Percentiles rank a stretch among this genome's conserved stretches.
Evolutionary conservation across 1,140 invertebrate genomes (phyloP).

Genomic region (Cherax destructor): DNA sequence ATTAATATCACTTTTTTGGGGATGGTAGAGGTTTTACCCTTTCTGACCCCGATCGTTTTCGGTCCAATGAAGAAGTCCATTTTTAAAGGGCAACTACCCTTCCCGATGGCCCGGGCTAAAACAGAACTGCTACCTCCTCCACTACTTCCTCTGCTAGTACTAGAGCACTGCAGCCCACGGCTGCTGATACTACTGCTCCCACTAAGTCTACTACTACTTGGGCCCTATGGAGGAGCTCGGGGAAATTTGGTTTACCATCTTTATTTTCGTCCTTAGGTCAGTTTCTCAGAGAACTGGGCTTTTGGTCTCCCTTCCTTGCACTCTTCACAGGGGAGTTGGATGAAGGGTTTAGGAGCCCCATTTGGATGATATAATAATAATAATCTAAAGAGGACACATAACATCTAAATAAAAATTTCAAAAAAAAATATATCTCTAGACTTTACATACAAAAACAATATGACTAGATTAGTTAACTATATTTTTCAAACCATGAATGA

Average conservation of each 20-base stretch:
- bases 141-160: conserved; percentile 45
- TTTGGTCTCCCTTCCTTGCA: conserved; percentile 65
- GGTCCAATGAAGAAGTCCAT: conserved; percentile 67
- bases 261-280: conserved; percentile 50
- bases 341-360: conserved; percentile 60
- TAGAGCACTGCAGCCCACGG: conserved; percentile 53
- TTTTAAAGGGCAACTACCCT: conserved; percentile 34
- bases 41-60: conserved; percentile 54
- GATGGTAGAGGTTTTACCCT: conserved; percentile 46
- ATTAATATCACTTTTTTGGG: conserved; percentile 46
- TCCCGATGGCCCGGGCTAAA: conserved; percentile 12
- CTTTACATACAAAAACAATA: conserved; percentile 38
- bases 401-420: conserved; percentile 64
- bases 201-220: conserved; percentile 62
- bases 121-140: conserved; percentile 43
- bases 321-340: conserved; percentile 61
- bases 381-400: conserved; percentile 57
- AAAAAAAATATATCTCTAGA: conserved; percentile 63
- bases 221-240: conserved; percentile 66
- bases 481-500: conserved; percentile 24
- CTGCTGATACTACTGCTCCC: conserved; percentile 69
- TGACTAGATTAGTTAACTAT: conserved; percentile 52
- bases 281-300: conserved; percentile 68
- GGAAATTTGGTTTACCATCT: conserved; percentile 68
- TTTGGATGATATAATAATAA: conserved; percentile 38